A percentile compares a stretch with the other conserved stretches of the same genome.
These are phyloP conservation scores for Cosmia pyralina DNA, from an alignment of 2,888 invertebrate species.

Conservation along the genomic window DNA sequence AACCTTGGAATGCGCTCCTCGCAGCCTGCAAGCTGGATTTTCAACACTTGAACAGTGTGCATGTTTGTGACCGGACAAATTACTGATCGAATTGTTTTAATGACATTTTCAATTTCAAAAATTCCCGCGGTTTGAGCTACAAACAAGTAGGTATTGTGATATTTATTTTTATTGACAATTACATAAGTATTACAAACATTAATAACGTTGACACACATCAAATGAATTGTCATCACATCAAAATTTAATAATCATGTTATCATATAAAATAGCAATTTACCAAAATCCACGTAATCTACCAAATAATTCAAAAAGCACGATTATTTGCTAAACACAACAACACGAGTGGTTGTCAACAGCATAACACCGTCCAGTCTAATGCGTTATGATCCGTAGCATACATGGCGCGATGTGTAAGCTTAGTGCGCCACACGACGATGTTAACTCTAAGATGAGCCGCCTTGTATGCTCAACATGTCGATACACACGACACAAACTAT, in stretches of 20 bases:
- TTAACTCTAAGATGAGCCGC: slow-evolving; percentile 50
- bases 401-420: slow-evolving; percentile 39
- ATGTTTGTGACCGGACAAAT: neutral
- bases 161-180: neutral
- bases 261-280: neutral
- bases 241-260: slow-evolving; percentile 6
- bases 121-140: neutral
- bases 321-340: slow-evolving; percentile 7
- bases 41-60: neutral
- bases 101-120: neutral
- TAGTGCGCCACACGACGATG: slow-evolving; percentile 38
- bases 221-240: neutral
- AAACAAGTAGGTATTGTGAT: neutral
- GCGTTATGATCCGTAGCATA: slow-evolving; percentile 52
- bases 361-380: slow-evolving; percentile 48
- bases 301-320: slow-evolving; percentile 19
- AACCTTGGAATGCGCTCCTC: neutral
- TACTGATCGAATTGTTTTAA: neutral
- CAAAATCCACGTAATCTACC: neutral
- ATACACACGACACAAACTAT: slow-evolving; percentile 1
- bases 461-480: slow-evolving; percentile 30
- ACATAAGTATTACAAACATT: neutral
- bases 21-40: neutral
- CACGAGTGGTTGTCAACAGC: slow-evolving; percentile 10
- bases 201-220: neutral